These are phyloP conservation scores for Scopus umbretta DNA, from an alignment of 2,113 vertebrate genomes.

Conservation along the genomic window DNA sequence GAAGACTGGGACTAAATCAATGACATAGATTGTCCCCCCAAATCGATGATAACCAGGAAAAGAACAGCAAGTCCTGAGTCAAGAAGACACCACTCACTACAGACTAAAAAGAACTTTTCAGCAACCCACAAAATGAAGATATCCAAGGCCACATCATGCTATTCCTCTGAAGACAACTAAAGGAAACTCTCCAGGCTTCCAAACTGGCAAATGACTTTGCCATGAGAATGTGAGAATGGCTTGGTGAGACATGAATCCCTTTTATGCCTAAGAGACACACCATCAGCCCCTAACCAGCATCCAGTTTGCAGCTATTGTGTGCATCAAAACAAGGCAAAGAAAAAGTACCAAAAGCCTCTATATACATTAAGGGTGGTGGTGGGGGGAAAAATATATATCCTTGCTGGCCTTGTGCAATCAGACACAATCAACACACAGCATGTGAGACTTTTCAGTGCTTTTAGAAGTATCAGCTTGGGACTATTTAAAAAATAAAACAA, in stretches of 20 bases:
- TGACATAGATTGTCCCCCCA: neutral
- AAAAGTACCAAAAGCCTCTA: neutral
- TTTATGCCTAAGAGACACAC: neutral
- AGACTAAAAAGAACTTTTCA: neutral
- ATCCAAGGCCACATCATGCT: neutral
- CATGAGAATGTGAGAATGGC: accelerated
- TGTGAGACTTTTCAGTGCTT: neutral
- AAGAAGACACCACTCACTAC: neutral
- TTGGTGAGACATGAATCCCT: accelerated
- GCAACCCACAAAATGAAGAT: neutral
- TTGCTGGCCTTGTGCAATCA: neutral
- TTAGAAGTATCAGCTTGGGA: neutral
- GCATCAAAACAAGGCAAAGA: neutral
- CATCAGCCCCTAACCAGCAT: neutral
- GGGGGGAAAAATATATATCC: neutral
- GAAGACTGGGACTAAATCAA: neutral
- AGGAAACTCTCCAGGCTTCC: neutral
- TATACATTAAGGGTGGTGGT: neutral
- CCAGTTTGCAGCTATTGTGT: neutral
- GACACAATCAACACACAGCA: neutral
- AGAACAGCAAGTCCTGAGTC: neutral
- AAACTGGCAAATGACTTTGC: neutral
- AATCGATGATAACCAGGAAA: neutral
- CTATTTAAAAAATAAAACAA: neutral
- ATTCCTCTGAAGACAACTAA: neutral